Evolutionary conservation across 2,888 invertebrate species (phyloP).

Genomic region (Andrena flavipes): DNA sequence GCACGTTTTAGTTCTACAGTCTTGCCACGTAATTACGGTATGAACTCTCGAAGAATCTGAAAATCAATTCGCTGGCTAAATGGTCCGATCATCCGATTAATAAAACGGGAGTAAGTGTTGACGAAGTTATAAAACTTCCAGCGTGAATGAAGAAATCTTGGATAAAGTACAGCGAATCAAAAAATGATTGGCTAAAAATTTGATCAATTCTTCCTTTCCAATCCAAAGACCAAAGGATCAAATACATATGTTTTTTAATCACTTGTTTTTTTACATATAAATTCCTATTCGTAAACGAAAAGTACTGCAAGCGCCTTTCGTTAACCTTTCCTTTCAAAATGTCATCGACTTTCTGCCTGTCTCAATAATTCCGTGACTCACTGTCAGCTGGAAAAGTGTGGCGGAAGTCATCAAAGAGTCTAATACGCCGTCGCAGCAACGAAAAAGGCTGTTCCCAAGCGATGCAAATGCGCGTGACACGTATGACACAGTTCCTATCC

Average conservation of each 20-base stretch:
- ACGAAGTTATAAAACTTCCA: background rate
- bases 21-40: background rate
- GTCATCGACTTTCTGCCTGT: background rate
- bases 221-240: too few species aligned
- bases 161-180: too few species aligned
- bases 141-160: background rate
- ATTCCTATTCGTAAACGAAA: too few species aligned
- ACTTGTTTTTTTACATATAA: too few species aligned
- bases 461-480: slow-evolving; percentile 46
- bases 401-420: slow-evolving; percentile 2
- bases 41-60: slow-evolving; percentile 2
- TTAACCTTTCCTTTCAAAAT: too few species aligned
- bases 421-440: slow-evolving; percentile 13
- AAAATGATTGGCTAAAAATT: too few species aligned
- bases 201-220: too few species aligned
- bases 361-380: background rate
- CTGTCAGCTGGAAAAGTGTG: background rate
- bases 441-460: slow-evolving; percentile 19
- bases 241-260: too few species aligned
- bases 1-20: background rate
- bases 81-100: background rate
- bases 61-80: background rate
- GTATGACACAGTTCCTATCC: background rate
- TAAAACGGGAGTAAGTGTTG: background rate
- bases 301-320: too few species aligned